Percentiles rank a stretch among this genome's conserved stretches.
phyloP scores from a whole-genome alignment of 2,797 vertebrate species.

The Alfaro cultratus region DNA sequence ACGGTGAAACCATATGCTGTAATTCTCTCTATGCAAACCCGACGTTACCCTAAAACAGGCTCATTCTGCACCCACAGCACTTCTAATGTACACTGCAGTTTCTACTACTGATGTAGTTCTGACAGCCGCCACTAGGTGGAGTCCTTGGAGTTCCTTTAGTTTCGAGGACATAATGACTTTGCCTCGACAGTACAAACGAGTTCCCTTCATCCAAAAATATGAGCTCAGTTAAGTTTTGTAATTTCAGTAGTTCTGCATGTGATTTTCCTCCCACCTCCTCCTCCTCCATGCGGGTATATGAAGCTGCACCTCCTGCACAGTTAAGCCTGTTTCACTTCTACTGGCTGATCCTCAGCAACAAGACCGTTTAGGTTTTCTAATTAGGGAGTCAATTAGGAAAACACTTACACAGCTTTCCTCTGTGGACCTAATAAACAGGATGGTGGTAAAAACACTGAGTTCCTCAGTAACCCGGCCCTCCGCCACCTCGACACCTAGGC shows the following conservation, averaged over 20 bases:
- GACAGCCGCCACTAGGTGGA: slow-evolving; percentile 60
- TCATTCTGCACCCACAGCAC: background rate
- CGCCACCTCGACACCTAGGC: slow-evolving; percentile 17
- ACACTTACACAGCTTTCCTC: slow-evolving; percentile 71
- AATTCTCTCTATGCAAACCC: slow-evolving; percentile 57
- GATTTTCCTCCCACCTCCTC: slow-evolving; percentile 16
- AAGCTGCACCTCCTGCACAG: slow-evolving; percentile 42
- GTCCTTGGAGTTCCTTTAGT: slow-evolving; percentile 41
- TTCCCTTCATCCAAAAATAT: slow-evolving; percentile 9
- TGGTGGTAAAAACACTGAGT: slow-evolving; percentile 74
- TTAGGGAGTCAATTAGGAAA: slow-evolving; percentile 80
- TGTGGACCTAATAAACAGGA: slow-evolving; percentile 80
- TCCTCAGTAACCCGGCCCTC: slow-evolving; percentile 46
- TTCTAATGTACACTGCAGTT: background rate
- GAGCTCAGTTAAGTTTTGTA: slow-evolving; percentile 1
- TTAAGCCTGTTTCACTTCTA: slow-evolving; percentile 22
- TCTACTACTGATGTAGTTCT: slow-evolving; percentile 7
- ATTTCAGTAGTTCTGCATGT: background rate
- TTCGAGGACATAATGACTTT: background rate
- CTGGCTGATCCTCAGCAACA: slow-evolving; percentile 61
- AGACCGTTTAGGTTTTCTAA: slow-evolving; percentile 79
- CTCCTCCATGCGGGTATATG: background rate
- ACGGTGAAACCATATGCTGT: slow-evolving; percentile 22
- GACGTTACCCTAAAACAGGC: slow-evolving; percentile 58
- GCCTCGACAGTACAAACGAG: slow-evolving; percentile 17